These are phyloP conservation scores for Betta splendens DNA, from an alignment of 2,797 vertebrate species.

Conservation along the genomic window DNA sequence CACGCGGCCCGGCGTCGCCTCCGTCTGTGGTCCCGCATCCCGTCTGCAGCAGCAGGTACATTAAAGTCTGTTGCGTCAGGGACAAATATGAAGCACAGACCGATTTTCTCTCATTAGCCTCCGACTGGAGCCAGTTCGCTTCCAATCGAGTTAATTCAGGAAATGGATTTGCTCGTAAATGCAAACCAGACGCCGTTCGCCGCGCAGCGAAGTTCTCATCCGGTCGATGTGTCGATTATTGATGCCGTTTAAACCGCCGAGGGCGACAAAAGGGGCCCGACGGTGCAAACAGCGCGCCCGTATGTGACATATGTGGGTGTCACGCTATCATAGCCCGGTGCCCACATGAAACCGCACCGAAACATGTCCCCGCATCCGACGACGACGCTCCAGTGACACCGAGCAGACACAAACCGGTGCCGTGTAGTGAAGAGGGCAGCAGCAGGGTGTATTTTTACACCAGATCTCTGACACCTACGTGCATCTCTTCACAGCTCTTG, in stretches of 20 bases:
- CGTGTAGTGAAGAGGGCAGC: slow-evolving; percentile 51
- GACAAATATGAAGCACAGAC: slow-evolving; percentile 66
- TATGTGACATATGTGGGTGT: slow-evolving; percentile 35
- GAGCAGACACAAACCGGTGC: slow-evolving; percentile 51
- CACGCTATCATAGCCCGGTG: slow-evolving; percentile 35
- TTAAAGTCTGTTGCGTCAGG: slow-evolving; percentile 57
- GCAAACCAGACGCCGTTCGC: slow-evolving; percentile 64
- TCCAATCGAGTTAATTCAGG: slow-evolving; percentile 70
- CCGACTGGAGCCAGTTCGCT: slow-evolving; percentile 68
- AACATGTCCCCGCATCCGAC: slow-evolving; percentile 58
- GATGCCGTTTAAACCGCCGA: slow-evolving; percentile 17
- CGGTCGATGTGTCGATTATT: slow-evolving; percentile 14
- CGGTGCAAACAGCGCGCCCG: slow-evolving; percentile 42
- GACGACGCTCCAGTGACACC: slow-evolving; percentile 51
- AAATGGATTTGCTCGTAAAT: slow-evolving; percentile 70
- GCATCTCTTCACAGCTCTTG: slow-evolving; percentile 72
- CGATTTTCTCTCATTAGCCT: slow-evolving; percentile 65
- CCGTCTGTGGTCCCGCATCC: slow-evolving; percentile 45
- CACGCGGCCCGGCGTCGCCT: slow-evolving; percentile 56
- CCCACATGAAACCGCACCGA: slow-evolving; percentile 34
- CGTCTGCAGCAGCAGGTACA: slow-evolving; percentile 60
- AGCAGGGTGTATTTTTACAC: slow-evolving; percentile 74
- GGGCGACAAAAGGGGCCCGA: slow-evolving; percentile 20
- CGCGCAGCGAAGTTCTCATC: slow-evolving; percentile 47
- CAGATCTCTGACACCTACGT: slow-evolving; percentile 72